Evolutionary conservation across 2,797 vertebrate species (phyloP), one percentile per base, ranked within the genome.

Genomic region (Anguilla obscura): DNA sequence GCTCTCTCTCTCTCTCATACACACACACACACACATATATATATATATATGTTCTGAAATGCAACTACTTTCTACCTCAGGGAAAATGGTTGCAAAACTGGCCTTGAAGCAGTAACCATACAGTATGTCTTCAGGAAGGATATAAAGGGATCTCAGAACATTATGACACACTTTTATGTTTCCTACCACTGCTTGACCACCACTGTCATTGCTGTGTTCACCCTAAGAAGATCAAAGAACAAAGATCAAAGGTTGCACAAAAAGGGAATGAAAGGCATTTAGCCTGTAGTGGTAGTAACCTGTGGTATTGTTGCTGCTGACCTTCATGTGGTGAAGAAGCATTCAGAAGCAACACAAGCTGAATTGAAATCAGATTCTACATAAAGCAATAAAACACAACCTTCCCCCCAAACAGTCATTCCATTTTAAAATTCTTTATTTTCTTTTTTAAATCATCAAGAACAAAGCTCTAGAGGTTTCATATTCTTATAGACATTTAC

Each of bases 401-500:
- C 40, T 12, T 45, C 6, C 21, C 45, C 18, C 1, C 27, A 21
- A 56, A 76, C 10, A 79, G 5, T 58, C 12, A 30, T 45, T 50
- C 50, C 58, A 18, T 86, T 89, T 89, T 89, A 79, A 83, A 84
- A 86, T 36, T 36, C 45, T 89, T 89, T 89, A 89, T 89, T 89
- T 89, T 63, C 84, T 30, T 85, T 87, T 89, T 79, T 87, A 76
- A 87, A 79, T 85, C 71, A 85, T 89, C 86, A 85, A 88, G 92
- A 94, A 92, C 83, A 69, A 93, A 93, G 90, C 88, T 91, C 69
- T n/a, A 40, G 84, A 93, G 85, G 91, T 93, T 89, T 93, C 92
- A 94, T 96, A 69, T 71, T 48, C 10, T 96, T 96, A 96, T 96
- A 96, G 95, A 96, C 95, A 96, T 88, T 18, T 56, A 87, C 95